Evolutionary conservation across 2,797 vertebrate genomes (phyloP).

Genomic region (Alosa sapidissima): DNA sequence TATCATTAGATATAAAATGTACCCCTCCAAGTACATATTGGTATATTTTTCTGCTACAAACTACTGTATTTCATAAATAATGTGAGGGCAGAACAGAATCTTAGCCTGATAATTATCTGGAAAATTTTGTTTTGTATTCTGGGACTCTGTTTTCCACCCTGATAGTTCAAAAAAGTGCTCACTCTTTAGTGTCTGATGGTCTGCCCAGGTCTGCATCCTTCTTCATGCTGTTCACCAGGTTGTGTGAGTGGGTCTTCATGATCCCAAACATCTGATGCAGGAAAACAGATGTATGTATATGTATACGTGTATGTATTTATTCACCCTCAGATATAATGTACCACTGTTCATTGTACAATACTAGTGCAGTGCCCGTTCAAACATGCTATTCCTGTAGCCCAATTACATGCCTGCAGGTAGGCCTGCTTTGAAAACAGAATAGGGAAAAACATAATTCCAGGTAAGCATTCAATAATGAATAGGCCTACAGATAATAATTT

Average conservation of each 20-base stretch:
- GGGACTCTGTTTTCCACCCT: not conserved
- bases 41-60: not conserved
- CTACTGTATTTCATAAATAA: not conserved
- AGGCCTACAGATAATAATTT: too few species aligned
- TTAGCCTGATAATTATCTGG: not conserved
- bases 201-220: slow-evolving; percentile 65
- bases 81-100: not conserved
- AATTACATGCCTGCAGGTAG: not conserved
- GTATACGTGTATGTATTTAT: too few species aligned
- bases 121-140: too few species aligned
- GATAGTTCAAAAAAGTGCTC: slow-evolving; percentile 43
- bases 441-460: too few species aligned
- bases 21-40: too few species aligned
- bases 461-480: too few species aligned
- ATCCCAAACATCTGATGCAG: slow-evolving; percentile 73
- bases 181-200: slow-evolving; percentile 66
- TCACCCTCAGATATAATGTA: too few species aligned
- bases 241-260: slow-evolving; percentile 33
- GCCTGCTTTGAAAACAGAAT: not conserved
- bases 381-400: too few species aligned
- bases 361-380: too few species aligned
- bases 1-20: too few species aligned
- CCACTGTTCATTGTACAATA: too few species aligned
- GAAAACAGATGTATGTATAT: not conserved
- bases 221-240: slow-evolving; percentile 63